Percentiles rank a stretch among this genome's conserved stretches.
These are phyloP conservation scores for Dynastes grantii DNA, from an alignment of 2,888 invertebrate species.

Conservation along the genomic window DNA sequence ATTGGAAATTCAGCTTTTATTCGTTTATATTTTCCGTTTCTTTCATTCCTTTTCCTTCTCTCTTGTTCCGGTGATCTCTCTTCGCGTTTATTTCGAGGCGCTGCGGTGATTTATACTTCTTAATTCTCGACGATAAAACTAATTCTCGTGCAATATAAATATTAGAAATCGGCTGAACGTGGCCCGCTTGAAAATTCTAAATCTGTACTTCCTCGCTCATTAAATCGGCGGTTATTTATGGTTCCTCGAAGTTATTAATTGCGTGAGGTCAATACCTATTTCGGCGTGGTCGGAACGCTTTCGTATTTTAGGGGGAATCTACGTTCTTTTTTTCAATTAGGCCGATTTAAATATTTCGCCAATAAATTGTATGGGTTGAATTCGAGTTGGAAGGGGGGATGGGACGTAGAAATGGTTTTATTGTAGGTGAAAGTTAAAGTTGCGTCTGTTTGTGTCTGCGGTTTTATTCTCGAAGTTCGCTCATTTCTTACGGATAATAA, in stretches of 20 bases:
- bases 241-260: conserved; percentile 15
- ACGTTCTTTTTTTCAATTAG: not conserved
- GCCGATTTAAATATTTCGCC: too few relatives aligned
- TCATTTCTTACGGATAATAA: too few relatives aligned
- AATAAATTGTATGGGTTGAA: too few relatives aligned
- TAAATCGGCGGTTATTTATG: conserved; percentile 29
- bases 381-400: too few relatives aligned
- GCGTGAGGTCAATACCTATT: not conserved
- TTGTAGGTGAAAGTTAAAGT: too few relatives aligned
- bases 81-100: not conserved
- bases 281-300: not conserved
- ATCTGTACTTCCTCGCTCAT: not conserved
- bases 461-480: too few relatives aligned
- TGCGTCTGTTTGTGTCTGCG: too few relatives aligned
- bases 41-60: not conserved
- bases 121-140: conserved; percentile 51
- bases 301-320: not conserved
- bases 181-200: conserved; percentile 25
- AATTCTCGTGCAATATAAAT: conserved; percentile 36
- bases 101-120: conserved; percentile 52
- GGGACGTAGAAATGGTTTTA: not conserved
- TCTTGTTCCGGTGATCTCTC: not conserved
- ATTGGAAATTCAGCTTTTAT: too few relatives aligned
- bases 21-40: not conserved
- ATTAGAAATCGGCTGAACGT: conserved; percentile 20